These are phyloP conservation scores for Sigmodon hispidus DNA, from an alignment of 2,113 vertebrate genomes.

Conservation along the genomic window DNA sequence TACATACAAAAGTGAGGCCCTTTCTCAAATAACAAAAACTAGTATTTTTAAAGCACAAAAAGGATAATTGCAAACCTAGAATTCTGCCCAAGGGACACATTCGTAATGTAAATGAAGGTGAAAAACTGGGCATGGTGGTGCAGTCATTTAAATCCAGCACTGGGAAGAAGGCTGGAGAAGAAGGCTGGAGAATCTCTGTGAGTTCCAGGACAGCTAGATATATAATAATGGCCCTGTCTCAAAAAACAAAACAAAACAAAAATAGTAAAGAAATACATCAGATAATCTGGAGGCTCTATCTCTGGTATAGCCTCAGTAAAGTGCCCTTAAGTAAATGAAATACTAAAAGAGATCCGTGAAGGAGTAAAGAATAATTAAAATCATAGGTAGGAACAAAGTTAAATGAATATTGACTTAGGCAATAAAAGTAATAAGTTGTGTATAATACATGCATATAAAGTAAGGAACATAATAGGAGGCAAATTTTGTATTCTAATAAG, in stretches of 20 bases:
- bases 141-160: not conserved
- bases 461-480: not conserved
- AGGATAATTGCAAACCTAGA: not conserved
- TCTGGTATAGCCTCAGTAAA: not conserved
- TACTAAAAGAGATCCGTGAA: not conserved
- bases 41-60: not conserved
- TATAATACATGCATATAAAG: not conserved
- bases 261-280: not conserved
- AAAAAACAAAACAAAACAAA: not conserved
- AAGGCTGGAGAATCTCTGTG: not conserved
- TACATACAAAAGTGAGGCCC: not conserved
- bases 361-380: not conserved
- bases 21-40: not conserved
- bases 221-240: not conserved
- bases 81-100: not conserved
- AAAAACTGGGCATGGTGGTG: not conserved
- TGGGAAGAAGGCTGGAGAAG: not conserved
- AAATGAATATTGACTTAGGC: not conserved
- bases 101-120: not conserved
- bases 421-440: not conserved
- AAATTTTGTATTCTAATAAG: not conserved
- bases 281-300: not conserved
- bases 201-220: not conserved
- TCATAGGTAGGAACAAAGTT: not conserved
- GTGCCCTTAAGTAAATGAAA: not conserved